Base-by-base conservation (phyloP, 2,888 invertebrate species). In the Spisula solida region DNA sequence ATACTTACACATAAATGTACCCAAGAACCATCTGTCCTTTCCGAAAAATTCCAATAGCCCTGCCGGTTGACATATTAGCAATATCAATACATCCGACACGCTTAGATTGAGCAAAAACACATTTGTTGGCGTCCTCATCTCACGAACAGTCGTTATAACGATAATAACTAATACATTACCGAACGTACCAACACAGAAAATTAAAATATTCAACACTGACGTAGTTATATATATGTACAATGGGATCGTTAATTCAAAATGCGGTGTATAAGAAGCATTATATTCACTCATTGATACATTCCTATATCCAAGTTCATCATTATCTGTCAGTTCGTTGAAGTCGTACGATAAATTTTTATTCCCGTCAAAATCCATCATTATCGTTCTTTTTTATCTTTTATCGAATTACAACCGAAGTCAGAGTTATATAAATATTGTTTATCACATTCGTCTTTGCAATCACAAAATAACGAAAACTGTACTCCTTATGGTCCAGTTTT, bases 61-160 rank as follows among this genome's bases (percentile, higher is more conserved):
- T 0, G 80, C 80, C 18, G 80, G 80, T 81, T 81, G 80, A n/a
- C 80, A 81, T 51, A 81, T 51, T 1, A 81, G 48, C 29, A 81
- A 51, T 0, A 81, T 48, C n/a, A 81, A 34, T 14, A 81, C 18
- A 29, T 81, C 80, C 14, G 80, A 29, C 1, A 81, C 51, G 20
- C 80, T 81, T 2, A 81, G 80, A 20, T 81, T 81, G 48, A 81
- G 80, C 48, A 81, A 29, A 81, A 81, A 81, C 4, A 81, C 41
- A n/a, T 81, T 81, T 20, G 80, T 81, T 25, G 80, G 80, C n/a
- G 80, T 81, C 80, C 80, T 48, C 80, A 81, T 81, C 6, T 81
- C 80, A 16, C 80, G 80, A 4, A 81, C 80, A 0, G n/a, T 47
- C 5, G 29, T 48, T 8, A 81, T 47, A 25, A n/a, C 80, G 8